Evolutionary conservation across 2,113 vertebrate species (phyloP).

Genomic region (Thamnophis sirtalis): DNA sequence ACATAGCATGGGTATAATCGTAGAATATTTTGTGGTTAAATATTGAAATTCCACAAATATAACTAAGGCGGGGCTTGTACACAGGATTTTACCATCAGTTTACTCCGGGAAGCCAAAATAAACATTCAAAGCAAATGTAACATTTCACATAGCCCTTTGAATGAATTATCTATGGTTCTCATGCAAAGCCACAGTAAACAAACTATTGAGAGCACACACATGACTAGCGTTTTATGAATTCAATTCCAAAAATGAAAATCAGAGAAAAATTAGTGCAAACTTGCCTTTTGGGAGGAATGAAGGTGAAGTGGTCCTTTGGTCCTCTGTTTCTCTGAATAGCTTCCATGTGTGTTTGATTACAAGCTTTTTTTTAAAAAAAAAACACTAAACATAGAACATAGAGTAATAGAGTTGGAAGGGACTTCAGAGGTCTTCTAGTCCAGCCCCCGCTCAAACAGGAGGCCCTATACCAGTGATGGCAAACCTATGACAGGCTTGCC

Average conservation of each 20-base stretch:
- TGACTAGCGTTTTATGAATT: slow-evolving; percentile 5
- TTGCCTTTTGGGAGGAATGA: neutral
- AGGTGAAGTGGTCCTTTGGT: neutral
- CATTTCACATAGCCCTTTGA: slow-evolving; percentile 54
- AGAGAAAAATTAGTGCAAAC: neutral
- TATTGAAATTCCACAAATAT: slow-evolving; percentile 59
- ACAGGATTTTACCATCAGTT: slow-evolving; percentile 63
- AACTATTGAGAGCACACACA: slow-evolving; percentile 18
- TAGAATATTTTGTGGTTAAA: slow-evolving; percentile 60
- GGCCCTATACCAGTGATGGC: neutral
- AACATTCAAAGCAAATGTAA: slow-evolving; percentile 58
- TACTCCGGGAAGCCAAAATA: slow-evolving; percentile 66
- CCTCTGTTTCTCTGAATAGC: neutral
- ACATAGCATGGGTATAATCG: slow-evolving; percentile 41
- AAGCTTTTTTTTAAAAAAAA: neutral
- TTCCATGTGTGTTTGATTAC: neutral
- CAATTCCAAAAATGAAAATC: slow-evolving; percentile 23
- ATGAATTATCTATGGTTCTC: slow-evolving; percentile 54
- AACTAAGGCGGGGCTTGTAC: slow-evolving; percentile 66
- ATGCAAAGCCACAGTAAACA: slow-evolving; percentile 44
- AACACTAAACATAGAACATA: neutral
- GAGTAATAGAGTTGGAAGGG: neutral
- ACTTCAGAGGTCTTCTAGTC: neutral
- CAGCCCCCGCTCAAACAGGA: neutral
- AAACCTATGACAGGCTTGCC: too few species aligned